phyloP scores from a whole-genome alignment of 2,888 invertebrate genomes.

The Cerastis rubricosa region DNA sequence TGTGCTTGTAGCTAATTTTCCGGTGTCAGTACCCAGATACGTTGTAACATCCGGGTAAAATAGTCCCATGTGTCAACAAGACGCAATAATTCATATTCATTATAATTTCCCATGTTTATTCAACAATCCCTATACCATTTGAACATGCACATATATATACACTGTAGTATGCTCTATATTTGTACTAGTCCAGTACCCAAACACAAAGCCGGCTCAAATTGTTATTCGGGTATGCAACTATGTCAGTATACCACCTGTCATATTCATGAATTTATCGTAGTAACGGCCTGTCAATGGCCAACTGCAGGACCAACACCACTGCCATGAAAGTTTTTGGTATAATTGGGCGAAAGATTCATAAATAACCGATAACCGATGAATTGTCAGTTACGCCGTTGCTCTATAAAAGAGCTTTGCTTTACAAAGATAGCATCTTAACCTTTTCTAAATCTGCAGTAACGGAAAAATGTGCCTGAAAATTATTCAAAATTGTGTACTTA shows the following conservation, averaged over 20 bases:
- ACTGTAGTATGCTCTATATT: conserved; percentile 10
- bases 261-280: conserved; percentile 57
- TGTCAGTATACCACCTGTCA: conserved; percentile 40
- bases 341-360: conserved; percentile 21
- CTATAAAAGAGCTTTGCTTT: not conserved
- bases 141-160: not conserved
- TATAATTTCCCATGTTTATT: conserved; percentile 40
- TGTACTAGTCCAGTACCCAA: conserved; percentile 27
- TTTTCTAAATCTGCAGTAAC: not conserved
- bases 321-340: conserved; percentile 32
- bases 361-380: conserved; percentile 12
- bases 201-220: conserved; percentile 46
- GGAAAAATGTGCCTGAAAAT: not conserved
- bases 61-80: conserved; percentile 15
- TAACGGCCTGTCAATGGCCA: conserved; percentile 47
- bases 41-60: conserved; percentile 1
- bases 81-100: conserved; percentile 4
- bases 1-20: conserved; percentile 20
- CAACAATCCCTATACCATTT: conserved; percentile 15
- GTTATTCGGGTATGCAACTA: conserved; percentile 52
- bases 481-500: not conserved
- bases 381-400: conserved; percentile 4
- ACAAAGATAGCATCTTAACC: conserved; percentile 6
- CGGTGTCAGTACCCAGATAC: not conserved
- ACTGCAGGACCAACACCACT: conserved; percentile 34